These are phyloP conservation scores for Ceriagrion tenellum DNA, from an alignment of 2,888 invertebrate genomes.

Conservation along the genomic window DNA sequence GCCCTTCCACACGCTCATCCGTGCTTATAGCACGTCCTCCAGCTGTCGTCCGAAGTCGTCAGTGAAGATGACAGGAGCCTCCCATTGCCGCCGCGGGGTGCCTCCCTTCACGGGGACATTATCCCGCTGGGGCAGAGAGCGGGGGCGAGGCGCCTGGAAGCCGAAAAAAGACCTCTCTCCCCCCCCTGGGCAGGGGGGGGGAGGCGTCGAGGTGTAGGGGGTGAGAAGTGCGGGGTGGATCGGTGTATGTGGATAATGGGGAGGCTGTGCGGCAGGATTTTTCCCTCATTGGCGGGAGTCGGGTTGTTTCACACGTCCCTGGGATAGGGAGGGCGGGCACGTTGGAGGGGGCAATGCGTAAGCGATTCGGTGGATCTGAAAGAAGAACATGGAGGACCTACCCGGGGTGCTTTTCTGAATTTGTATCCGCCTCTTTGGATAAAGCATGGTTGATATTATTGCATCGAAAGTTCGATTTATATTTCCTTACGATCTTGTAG, in stretches of 20 bases:
- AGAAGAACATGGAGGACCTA: neutral
- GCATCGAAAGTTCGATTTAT: too few species aligned
- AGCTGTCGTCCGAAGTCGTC: conserved; percentile 38
- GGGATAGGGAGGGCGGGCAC: neutral
- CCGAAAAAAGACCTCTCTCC: neutral
- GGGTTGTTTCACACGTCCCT: neutral
- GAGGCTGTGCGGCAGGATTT: neutral
- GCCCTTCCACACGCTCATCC: neutral
- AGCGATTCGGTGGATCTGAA: neutral
- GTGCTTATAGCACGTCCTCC: conserved; percentile 2
- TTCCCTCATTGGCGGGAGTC: neutral
- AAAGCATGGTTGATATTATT: too few species aligned
- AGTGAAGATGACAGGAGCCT: conserved; percentile 24
- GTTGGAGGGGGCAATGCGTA: neutral
- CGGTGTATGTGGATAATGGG: neutral
- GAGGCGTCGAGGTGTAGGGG: neutral
- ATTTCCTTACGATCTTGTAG: too few species aligned
- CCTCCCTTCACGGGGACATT: neutral
- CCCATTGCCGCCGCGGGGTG: neutral
- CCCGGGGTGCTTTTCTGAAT: too few species aligned
- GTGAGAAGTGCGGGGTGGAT: neutral
- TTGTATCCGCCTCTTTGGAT: too few species aligned
- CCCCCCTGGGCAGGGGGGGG: neutral
- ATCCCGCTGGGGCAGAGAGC: neutral
- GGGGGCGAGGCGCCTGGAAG: conserved; percentile 20